Conservation (phyloP, 1,140 invertebrate genomes). For the Campoletis sonorensis region DNA sequence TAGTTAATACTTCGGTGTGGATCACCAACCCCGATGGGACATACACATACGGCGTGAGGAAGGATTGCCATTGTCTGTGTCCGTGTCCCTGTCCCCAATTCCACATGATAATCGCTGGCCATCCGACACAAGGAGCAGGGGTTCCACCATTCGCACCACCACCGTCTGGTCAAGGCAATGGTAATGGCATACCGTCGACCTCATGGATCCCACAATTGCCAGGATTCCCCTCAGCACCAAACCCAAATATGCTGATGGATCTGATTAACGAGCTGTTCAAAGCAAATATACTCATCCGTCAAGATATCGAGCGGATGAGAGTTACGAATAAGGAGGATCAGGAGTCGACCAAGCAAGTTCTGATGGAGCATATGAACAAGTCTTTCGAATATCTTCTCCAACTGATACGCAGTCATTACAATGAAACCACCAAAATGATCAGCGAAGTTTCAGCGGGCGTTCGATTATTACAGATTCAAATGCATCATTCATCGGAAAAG, state of each 20-base stretch:
- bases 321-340: neutral
- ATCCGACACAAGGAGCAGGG: neutral
- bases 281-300: neutral
- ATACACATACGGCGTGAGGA: neutral
- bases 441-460: neutral
- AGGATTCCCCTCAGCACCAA: neutral
- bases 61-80: conserved; percentile 10
- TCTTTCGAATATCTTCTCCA: neutral
- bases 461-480: neutral
- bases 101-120: neutral
- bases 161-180: neutral
- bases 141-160: neutral
- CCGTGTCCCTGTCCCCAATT: conserved; percentile 5
- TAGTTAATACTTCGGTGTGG: too few species aligned
- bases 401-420: neutral
- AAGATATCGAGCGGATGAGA: neutral
- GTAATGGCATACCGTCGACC: neutral
- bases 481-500: neutral
- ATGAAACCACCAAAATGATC: neutral
- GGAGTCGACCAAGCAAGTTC: neutral
- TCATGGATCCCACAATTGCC: neutral
- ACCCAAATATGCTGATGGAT: neutral
- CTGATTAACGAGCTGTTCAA: neutral
- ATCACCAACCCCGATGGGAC: neutral
- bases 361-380: neutral